Evolutionary conservation across 2,113 vertebrate genomes (phyloP), one percentile per base, ranked within the genome.

Genomic region (Rhea americana): DNA sequence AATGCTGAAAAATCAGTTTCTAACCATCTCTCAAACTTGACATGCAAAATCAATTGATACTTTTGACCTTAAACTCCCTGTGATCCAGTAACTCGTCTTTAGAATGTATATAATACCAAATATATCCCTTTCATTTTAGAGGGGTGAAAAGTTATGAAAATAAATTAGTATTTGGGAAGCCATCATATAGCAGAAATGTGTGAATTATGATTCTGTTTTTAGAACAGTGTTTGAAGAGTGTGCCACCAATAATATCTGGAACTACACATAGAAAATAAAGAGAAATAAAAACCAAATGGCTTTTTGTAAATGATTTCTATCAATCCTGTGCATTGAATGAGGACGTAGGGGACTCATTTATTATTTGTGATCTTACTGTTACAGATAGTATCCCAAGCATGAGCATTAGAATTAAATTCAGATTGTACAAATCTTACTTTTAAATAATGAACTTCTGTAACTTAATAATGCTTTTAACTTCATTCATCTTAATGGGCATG

Each of bases 81-180:
- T 61, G 62, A 93, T 68, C 48, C 25, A 75, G 73, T 82, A 93
- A 82, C 48, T 9, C 17, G 9, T 81, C 61, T 87, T 91, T 58
- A 93, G 82, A 86, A 93, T 48, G 3, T 75, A 35, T 79, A 14
- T 72, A 86, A 35, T 67, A 56, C 11, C 47, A 87, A 89, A 86
- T 68, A 72, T 13, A 39, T 78, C 39, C 65, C 25, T 13, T 30
- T 85, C n/a, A 47, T 81, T 72, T 85, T 67, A 59, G 32, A 68
- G 68, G 32, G 61, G 32, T 87, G 61, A 90, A 85, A 90, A 25
- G 32, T 16, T 91, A 32, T 22, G n/a, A 85, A 96, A 95, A 91
- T 56, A 87, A 92, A 82, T 73, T 71, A 25, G 20, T 87, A 76
- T 87, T 91, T 92, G 18, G 71, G 47, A 93, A 93, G 20, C 68